Conservation (phyloP, 2,888 invertebrate genomes). For the Apeira syringaria region DNA sequence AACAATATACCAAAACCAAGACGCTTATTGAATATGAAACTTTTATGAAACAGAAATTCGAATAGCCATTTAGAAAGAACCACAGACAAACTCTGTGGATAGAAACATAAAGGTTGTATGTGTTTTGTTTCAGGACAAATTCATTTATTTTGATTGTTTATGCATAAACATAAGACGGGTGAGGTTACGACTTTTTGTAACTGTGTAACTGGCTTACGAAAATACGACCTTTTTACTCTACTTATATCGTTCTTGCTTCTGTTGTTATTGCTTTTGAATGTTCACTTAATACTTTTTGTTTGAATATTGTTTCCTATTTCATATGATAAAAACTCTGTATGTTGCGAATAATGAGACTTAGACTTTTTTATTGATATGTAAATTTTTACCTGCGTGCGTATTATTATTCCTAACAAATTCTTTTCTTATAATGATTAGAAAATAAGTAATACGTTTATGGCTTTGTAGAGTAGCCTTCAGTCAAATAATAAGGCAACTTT, state of each 20-base stretch:
- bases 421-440: no score
- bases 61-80: no score
- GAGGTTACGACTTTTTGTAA: conserved; percentile 6
- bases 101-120: neutral
- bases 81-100: no score
- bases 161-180: neutral
- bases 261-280: neutral
- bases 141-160: conserved; percentile 11
- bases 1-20: conserved; percentile 62
- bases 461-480: no score
- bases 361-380: no score
- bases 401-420: no score
- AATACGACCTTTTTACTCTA: conserved; percentile 6
- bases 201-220: neutral
- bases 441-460: no score
- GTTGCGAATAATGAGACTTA: no score
- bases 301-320: neutral
- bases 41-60: conserved; percentile 30
- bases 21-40: conserved; percentile 55
- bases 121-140: neutral
- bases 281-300: neutral
- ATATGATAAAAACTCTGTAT: no score
- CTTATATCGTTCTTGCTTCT: conserved; percentile 5
- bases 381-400: no score
- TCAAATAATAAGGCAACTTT: no score